These are phyloP conservation scores for Pterocles burchelli DNA, from an alignment of 2,113 vertebrate species.

Conservation along the genomic window DNA sequence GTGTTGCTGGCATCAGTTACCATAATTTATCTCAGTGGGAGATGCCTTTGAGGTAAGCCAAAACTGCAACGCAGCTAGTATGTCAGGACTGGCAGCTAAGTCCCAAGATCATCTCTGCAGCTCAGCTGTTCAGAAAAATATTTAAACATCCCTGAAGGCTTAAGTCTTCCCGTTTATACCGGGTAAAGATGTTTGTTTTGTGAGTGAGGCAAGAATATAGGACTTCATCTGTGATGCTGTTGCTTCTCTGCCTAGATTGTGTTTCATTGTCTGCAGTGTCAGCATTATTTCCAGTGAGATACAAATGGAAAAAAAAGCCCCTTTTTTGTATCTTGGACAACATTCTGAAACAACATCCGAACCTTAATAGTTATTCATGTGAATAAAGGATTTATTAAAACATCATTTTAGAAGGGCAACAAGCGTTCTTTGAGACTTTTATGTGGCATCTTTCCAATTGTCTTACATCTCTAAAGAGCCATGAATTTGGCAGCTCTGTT, in stretches of 20 bases:
- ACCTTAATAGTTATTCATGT: neutral
- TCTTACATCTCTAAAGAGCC: neutral
- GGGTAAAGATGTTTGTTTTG: neutral
- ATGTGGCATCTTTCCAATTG: neutral
- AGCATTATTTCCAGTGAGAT: neutral
- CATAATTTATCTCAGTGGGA: neutral
- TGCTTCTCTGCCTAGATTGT: neutral
- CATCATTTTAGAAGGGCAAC: neutral
- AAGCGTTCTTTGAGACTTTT: neutral
- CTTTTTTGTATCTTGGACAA: neutral
- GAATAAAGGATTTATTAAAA: neutral
- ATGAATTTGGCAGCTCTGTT: neutral
- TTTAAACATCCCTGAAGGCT: neutral
- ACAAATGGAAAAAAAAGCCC: neutral
- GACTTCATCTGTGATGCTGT: neutral
- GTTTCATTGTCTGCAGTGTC: neutral
- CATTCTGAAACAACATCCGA: neutral
- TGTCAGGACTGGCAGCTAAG: conserved; percentile 2
- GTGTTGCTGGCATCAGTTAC: neutral
- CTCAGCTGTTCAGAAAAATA: neutral
- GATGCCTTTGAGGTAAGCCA: neutral
- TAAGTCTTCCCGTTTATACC: neutral
- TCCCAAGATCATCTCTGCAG: neutral
- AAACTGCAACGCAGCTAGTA: neutral
- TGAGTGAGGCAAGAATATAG: neutral